Conservation (phyloP, 2,888 invertebrate species). For the Phengaris alcon region DNA sequence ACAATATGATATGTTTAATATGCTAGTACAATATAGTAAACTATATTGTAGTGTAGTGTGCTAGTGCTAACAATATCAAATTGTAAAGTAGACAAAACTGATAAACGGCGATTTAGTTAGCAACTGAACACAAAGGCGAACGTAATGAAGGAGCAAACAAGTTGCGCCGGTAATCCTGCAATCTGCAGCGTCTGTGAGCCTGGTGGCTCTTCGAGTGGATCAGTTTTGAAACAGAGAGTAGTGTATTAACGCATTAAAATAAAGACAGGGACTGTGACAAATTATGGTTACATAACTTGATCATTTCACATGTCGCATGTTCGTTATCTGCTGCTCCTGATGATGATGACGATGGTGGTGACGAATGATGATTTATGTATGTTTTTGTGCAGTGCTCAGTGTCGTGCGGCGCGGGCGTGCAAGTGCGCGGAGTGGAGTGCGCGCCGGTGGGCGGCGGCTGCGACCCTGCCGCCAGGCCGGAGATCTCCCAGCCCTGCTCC, state of each 20-base stretch:
- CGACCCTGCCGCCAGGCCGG: slow-evolving; percentile 83
- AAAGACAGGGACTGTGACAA: no score
- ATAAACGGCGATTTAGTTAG: slow-evolving; percentile 1
- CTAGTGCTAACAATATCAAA: not conserved
- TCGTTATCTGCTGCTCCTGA: no score
- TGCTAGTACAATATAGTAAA: no score
- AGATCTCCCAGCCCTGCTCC: slow-evolving; percentile 84
- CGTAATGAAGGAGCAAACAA: slow-evolving; percentile 10
- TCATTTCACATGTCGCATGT: no score
- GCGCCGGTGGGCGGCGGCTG: slow-evolving; percentile 83
- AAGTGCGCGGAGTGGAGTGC: slow-evolving; percentile 90
- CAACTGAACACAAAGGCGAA: slow-evolving; percentile 4
- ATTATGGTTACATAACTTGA: no score
- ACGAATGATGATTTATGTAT: slow-evolving; percentile 12
- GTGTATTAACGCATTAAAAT: no score
- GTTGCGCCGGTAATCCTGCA: not conserved
- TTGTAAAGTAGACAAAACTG: slow-evolving; percentile 2
- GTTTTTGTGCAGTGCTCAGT: slow-evolving; percentile 88
- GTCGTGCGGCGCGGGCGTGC: slow-evolving; percentile 92
- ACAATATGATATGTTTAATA: not conserved
- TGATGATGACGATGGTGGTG: not conserved
- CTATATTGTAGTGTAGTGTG: no score
- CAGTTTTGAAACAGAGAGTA: no score
- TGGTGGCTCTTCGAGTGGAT: not conserved
- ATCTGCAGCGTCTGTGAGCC: not conserved